Conservation (phyloP, 2,797 vertebrate genomes). For the Paguma larvata region DNA sequence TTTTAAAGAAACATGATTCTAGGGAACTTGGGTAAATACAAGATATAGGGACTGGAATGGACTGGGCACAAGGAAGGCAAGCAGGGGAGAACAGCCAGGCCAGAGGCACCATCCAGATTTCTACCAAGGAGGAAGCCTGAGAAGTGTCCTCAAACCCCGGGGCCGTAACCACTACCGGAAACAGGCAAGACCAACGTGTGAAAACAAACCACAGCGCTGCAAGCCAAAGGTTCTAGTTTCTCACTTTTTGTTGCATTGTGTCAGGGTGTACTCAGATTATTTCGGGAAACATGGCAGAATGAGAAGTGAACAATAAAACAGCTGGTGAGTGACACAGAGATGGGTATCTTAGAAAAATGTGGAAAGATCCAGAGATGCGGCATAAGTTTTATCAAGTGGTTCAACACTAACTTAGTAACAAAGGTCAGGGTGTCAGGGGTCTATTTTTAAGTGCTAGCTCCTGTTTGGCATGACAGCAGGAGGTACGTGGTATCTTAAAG, state of each 20-base stretch:
- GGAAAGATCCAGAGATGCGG: neutral
- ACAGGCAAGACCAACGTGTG: fast-evolving
- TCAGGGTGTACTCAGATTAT: neutral
- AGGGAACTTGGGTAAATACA: neutral
- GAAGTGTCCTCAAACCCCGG: neutral
- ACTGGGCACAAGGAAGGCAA: fast-evolving
- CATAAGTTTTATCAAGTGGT: neutral
- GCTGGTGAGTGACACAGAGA: neutral
- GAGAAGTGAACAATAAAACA: neutral
- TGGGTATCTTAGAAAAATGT: neutral
- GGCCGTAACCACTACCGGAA: neutral
- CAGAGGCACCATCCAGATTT: neutral
- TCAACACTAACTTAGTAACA: neutral
- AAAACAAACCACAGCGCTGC: neutral
- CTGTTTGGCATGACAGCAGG: neutral
- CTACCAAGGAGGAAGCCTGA: neutral
- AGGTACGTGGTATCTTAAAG: neutral
- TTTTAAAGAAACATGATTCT: neutral
- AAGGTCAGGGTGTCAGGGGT: neutral
- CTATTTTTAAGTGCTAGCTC: neutral
- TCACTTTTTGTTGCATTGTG: neutral
- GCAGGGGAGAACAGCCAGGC: neutral
- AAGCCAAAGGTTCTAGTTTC: neutral
- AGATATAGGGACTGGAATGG: neutral
- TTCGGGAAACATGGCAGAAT: neutral